Evolutionary conservation across 2,888 invertebrate species (phyloP), one percentile per base, ranked within the genome.

Genomic region (Drosophila antonietae): DNA sequence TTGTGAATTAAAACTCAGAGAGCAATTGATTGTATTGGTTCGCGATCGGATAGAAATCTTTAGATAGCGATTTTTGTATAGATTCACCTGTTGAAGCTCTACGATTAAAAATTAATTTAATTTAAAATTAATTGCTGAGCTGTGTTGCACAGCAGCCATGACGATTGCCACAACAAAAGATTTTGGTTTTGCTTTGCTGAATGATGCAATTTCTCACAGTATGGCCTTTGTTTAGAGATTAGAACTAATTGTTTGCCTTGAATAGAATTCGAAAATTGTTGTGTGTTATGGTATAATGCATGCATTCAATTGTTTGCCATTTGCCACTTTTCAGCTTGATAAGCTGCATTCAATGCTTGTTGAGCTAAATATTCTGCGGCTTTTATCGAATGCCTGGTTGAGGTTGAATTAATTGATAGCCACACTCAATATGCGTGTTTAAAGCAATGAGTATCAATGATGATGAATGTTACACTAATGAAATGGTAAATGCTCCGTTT

Each of bases 241-340:
- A 35, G 51, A 51, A 1, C 15, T 10, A 39, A 53, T 53, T 53
- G 53, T 37, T n/a, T 10, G 10, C 6, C 1, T n/a, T 53, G 31
- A n/a, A 23, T 57, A 6, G 35, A 4, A 12, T 46, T 35, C 49
- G 49, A 46, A 18, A 43, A 33, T 56, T 9, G 15, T 23, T 37
- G 52, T 23, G 37, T 41, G 18, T 31, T 41, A 12, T 15, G 35
- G 33, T 59, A 55, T 55, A 49, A 12, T 55, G 56, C 44, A 47
- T 14, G 5, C 15, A 46, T 20, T 51, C 52, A 39, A 63, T 57
- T 69, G 63, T 49, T 57, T 47, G 64, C 20, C 46, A 60, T 58
- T 58, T 61, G 52, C 60, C 55, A 43, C 35, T 23, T 51, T 43
- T 64, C 6, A 49, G 43, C 28, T 47, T 35, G 41, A 20, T 35